These are phyloP conservation scores for Drosophila robusta DNA, from an alignment of 2,888 invertebrate species.

Conservation along the genomic window DNA sequence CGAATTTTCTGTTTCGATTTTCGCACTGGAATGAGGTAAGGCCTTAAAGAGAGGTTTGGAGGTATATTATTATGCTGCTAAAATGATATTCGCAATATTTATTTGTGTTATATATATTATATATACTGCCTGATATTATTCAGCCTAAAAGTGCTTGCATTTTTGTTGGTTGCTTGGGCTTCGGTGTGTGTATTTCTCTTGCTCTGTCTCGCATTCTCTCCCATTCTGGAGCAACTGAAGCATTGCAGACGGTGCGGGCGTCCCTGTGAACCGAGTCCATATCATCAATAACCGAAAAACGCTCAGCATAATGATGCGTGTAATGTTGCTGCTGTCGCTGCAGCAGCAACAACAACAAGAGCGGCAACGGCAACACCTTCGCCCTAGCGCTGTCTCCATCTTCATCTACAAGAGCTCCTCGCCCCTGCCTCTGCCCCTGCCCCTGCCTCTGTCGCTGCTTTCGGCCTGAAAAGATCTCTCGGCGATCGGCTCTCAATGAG, in stretches of 20 bases:
- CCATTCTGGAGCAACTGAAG: constrained; percentile 50
- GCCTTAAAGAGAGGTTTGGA: no score
- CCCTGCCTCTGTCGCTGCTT: background rate
- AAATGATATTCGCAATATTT: no score
- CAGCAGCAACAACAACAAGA: constrained; percentile 13
- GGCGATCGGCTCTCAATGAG: constrained; percentile 44
- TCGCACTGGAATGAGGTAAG: no score
- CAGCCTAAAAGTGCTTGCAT: no score
- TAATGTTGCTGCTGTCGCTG: constrained; percentile 74
- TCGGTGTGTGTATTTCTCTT: constrained; percentile 18
- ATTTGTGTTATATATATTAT: no score
- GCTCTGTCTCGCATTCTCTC: background rate
- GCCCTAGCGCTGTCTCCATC: constrained; percentile 29
- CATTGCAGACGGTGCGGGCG: constrained; percentile 58
- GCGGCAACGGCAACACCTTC: constrained; percentile 33
- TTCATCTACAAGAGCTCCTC: background rate
- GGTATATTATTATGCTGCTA: no score
- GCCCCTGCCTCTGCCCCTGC: no score
- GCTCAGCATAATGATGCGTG: constrained; percentile 81
- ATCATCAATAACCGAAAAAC: constrained; percentile 71
- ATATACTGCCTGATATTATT: no score
- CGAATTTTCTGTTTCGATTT: no score
- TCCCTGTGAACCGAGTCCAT: constrained; percentile 49
- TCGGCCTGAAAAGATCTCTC: constrained; percentile 13
- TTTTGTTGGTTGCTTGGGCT: no score